phyloP scores from a whole-genome alignment of 2,113 vertebrate genomes.

The Scolopax mira region DNA sequence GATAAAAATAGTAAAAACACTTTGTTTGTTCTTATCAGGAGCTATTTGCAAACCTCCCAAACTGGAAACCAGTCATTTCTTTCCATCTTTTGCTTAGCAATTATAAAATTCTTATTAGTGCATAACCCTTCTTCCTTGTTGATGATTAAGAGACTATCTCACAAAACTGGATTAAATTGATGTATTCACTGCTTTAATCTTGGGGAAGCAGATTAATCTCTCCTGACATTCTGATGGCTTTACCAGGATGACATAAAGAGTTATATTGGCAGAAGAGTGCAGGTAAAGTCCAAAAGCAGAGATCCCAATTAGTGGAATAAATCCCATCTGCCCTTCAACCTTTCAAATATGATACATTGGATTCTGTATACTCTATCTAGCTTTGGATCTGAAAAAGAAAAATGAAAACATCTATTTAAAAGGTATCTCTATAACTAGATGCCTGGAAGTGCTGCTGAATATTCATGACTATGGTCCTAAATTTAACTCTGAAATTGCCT shows the following conservation, averaged over 20 bases:
- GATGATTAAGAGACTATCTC: background rate
- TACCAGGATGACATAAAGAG: background rate
- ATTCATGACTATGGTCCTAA: background rate
- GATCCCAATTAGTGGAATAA: constrained; percentile 46
- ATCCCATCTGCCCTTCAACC: constrained; percentile 11
- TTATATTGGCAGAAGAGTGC: constrained; percentile 18
- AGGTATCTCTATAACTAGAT: background rate
- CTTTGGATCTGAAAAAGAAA: background rate
- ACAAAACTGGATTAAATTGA: background rate
- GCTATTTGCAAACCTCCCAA: constrained; percentile 35
- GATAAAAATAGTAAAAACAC: constrained; percentile 26
- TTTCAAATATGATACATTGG: constrained; percentile 22
- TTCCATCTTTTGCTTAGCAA: background rate
- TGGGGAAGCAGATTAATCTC: background rate
- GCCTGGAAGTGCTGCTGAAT: background rate
- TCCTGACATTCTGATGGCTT: constrained; percentile 31
- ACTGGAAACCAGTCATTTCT: background rate
- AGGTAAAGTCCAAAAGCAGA: constrained; percentile 8
- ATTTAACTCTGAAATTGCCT: background rate
- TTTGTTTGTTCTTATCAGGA: constrained; percentile 19
- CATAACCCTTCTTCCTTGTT: background rate
- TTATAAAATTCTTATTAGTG: constrained; percentile 18
- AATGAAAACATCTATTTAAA: background rate
- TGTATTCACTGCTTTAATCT: constrained; percentile 21
- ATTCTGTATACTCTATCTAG: background rate